Evolutionary conservation across 2,113 vertebrate species (phyloP), one percentile per base, ranked within the genome.

Genomic region (Phylloscopus trochilus): DNA sequence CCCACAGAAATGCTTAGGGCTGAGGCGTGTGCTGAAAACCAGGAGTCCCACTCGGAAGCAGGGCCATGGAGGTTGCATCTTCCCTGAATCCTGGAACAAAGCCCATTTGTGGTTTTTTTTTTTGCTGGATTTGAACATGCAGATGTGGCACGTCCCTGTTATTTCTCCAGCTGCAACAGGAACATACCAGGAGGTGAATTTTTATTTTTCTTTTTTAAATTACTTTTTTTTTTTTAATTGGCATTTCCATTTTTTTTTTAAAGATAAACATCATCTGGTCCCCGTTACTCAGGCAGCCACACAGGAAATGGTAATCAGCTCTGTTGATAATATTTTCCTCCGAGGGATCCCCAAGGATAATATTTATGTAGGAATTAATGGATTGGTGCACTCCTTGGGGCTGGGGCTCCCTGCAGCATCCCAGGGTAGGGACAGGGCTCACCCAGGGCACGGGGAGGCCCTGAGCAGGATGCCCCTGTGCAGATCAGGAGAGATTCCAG

Each of bases 221-320:
- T 70, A 78, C 75, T 33, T 85, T 89, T 90, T 90, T 84, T 96
- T 72, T 90, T 90, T 84, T 96, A 68, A 92, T 91, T 93, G 83
- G 62, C 89, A 87, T 96, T 94, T 97, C 88, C 63, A 41, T 91
- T 82, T 96, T 88, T 91, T 88, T 47, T 83, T 83, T 23, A 44
- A 92, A 81, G 86, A 96, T 56, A 83, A 93, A 93, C 83, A 81
- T 95, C 93, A 93, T 89, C 89, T 94, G 94, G 70, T 87, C 85
- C 79, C 11, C 49, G 28, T 92, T 89, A 77, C 41, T 72, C 90
- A 93, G 59, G 20, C 69, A 63, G 81, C 86, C 92, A 83, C 83
- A 66, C 39, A 93, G 95, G 93, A 94, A 96, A 85, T 4, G 41
- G 44, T 47, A 83, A 83, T 91, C 87, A 78, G 70, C 47, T 91